phyloP scores from a whole-genome alignment of 2,888 invertebrate species.

The Neoascia interrupta region DNA sequence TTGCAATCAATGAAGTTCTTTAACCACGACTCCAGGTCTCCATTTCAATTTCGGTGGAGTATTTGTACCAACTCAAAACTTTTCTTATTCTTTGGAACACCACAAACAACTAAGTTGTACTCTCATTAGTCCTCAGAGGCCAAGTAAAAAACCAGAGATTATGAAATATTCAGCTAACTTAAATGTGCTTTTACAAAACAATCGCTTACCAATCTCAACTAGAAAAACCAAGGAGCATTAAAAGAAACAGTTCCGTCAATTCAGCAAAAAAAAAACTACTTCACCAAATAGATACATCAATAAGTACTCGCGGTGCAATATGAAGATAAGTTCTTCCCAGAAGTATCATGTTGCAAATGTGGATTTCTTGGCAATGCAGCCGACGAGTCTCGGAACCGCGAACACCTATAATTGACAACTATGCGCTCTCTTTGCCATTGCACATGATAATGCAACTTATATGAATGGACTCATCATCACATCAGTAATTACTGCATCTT shows the following conservation, averaged over 20 bases:
- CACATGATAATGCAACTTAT: conserved; percentile 27
- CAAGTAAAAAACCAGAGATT: too few species aligned
- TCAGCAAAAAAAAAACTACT: conserved; percentile 37
- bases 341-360: conserved; percentile 54
- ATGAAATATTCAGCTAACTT: too few species aligned
- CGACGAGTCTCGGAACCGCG: conserved; percentile 29
- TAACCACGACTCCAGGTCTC: too few species aligned
- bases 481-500: conserved; percentile 61
- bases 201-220: too few species aligned
- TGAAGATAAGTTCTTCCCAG: conserved; percentile 60
- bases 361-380: conserved; percentile 7
- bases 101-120: too few species aligned
- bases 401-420: conserved; percentile 50
- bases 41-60: too few species aligned
- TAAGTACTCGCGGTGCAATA: conserved; percentile 57
- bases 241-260: conserved; percentile 36
- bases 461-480: conserved; percentile 51
- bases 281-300: conserved; percentile 50
- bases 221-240: too few species aligned
- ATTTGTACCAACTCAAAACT: too few species aligned
- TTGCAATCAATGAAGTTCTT: too few species aligned
- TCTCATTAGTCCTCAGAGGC: too few species aligned
- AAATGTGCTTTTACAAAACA: too few species aligned
- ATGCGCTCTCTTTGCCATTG: conserved; percentile 25
- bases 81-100: too few species aligned